These are phyloP conservation scores for Centrocercus urophasianus DNA, from an alignment of 2,113 vertebrate species.

Conservation along the genomic window DNA sequence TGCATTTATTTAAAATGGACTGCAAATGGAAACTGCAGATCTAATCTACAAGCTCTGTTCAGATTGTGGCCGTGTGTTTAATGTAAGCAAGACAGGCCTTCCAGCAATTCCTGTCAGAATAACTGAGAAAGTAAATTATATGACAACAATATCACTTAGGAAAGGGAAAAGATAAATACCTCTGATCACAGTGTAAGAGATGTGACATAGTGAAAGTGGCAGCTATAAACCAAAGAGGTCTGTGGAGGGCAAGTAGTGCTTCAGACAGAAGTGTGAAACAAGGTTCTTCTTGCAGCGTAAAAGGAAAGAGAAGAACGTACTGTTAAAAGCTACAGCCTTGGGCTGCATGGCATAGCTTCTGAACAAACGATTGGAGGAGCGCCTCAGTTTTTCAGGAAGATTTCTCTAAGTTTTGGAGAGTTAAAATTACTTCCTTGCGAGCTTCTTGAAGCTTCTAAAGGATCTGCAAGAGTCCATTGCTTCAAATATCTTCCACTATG, in stretches of 20 bases:
- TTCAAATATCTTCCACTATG: background rate
- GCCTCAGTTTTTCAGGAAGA: background rate
- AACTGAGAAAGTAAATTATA: constrained; percentile 46
- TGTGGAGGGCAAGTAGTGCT: background rate
- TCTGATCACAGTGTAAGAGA: constrained; percentile 5
- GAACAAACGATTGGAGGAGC: background rate
- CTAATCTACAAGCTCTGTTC: background rate
- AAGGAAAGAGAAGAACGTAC: background rate
- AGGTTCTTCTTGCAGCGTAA: background rate
- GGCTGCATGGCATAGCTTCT: background rate
- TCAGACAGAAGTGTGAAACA: background rate
- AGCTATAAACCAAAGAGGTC: background rate
- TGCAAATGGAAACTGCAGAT: constrained; percentile 24
- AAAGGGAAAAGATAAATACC: constrained; percentile 19
- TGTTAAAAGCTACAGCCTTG: background rate
- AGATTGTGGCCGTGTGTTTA: background rate
- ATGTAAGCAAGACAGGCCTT: background rate
- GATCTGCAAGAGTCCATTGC: background rate
- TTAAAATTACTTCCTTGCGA: background rate
- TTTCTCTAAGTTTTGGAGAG: background rate
- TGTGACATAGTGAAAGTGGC: background rate
- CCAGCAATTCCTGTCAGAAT: background rate
- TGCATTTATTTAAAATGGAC: constrained; percentile 35
- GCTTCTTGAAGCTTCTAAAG: background rate
- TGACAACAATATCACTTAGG: constrained; percentile 30